phyloP scores from a whole-genome alignment of 2,888 invertebrate genomes.

The Hydrotaea cyrtoneurina region DNA sequence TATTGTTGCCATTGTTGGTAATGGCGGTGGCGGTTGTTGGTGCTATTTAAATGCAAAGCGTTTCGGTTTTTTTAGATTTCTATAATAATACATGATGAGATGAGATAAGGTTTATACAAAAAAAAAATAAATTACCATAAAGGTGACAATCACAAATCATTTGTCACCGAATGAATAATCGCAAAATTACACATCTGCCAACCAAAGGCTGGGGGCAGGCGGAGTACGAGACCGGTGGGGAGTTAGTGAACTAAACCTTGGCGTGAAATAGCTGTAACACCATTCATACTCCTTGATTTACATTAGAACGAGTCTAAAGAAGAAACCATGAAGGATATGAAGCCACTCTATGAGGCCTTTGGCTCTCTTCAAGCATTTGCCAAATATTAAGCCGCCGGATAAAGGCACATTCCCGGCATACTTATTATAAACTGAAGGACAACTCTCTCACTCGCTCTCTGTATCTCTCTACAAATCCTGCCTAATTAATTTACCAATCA shows the following conservation, averaged over 20 bases:
- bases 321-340: too few species aligned
- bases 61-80: slow-evolving; percentile 14
- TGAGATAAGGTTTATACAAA: slow-evolving; percentile 24
- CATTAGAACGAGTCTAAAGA: too few species aligned
- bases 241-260: not conserved
- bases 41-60: slow-evolving; percentile 18
- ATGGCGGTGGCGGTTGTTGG: slow-evolving; percentile 27
- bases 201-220: not conserved
- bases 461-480: not conserved
- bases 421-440: not conserved
- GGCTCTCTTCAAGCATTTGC: too few species aligned
- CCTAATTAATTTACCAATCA: slow-evolving; percentile 35
- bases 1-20: slow-evolving; percentile 16
- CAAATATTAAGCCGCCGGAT: not conserved
- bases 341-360: too few species aligned
- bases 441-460: too few species aligned
- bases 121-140: slow-evolving; percentile 57
- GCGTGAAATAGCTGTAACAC: not conserved
- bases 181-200: slow-evolving; percentile 25
- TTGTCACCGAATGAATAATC: slow-evolving; percentile 63
- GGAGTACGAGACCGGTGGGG: not conserved
- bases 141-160: slow-evolving; percentile 62
- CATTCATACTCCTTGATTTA: too few species aligned
- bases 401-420: not conserved
- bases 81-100: not conserved